Evolutionary conservation across 1,140 invertebrate genomes (phyloP).

Genomic region (Drosophila orosa): DNA sequence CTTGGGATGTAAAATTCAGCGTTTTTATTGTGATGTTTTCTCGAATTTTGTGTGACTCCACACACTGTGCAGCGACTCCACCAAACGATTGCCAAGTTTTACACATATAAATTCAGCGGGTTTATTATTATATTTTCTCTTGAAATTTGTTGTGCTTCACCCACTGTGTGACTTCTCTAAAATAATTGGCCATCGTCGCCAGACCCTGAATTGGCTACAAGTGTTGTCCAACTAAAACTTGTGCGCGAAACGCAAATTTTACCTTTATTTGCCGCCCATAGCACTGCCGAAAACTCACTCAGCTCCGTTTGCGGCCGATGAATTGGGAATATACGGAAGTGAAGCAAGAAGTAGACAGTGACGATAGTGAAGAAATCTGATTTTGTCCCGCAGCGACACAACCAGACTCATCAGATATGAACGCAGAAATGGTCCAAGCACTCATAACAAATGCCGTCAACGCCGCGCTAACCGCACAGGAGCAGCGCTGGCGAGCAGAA

Average conservation of each 20-base stretch:
- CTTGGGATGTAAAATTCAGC: neutral
- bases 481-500: neutral
- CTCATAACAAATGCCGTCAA: neutral
- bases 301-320: constrained; percentile 4
- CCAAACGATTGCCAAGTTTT: no score
- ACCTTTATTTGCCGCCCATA: neutral
- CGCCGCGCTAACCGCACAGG: neutral
- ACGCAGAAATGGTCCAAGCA: neutral
- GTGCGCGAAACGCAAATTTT: neutral
- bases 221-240: neutral
- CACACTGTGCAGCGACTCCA: no score
- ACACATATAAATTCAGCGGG: constrained; percentile 4
- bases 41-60: no score
- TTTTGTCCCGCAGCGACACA: neutral
- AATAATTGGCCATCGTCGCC: no score
- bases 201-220: neutral
- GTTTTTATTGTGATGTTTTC: no score
- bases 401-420: neutral
- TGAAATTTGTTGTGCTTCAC: neutral
- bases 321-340: constrained; percentile 3
- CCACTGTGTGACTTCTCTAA: no score
- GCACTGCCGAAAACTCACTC: constrained; percentile 1
- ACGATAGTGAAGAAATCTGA: constrained; percentile 5
- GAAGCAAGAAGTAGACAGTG: constrained; percentile 11
- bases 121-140: neutral